These are phyloP conservation scores for Myrmecobius fasciatus DNA, from an alignment of 2,113 vertebrate species.

Conservation along the genomic window DNA sequence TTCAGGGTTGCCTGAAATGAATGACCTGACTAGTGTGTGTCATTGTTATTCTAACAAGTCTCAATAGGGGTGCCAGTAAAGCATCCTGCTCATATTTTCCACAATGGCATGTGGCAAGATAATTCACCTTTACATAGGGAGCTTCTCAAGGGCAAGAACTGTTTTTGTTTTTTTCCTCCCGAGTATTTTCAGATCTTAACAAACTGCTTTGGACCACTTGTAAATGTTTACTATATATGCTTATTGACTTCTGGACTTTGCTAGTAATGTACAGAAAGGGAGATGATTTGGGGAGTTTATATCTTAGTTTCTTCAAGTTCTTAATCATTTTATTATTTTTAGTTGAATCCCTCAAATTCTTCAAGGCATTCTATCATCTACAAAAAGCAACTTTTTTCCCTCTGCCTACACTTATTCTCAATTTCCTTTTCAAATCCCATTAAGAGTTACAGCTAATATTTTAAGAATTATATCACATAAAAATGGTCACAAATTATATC, in stretches of 20 bases:
- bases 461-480: not conserved
- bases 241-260: conserved; percentile 33
- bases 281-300: too few relatives aligned
- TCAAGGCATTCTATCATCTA: not conserved
- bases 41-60: too few relatives aligned
- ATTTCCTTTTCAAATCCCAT: not conserved
- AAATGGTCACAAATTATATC: not conserved
- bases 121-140: too few relatives aligned
- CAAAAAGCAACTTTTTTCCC: not conserved
- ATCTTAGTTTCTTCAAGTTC: too few relatives aligned
- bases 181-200: conserved; percentile 15
- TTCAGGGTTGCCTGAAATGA: too few relatives aligned
- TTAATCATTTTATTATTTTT: too few relatives aligned
- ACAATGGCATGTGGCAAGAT: too few relatives aligned
- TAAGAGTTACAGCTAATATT: not conserved
- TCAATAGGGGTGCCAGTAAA: too few relatives aligned
- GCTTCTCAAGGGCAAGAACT: too few relatives aligned
- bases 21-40: too few relatives aligned
- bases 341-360: too few relatives aligned
- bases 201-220: not conserved
- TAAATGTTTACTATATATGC: conserved; percentile 9
- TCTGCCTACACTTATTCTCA: not conserved
- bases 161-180: not conserved
- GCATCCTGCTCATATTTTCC: too few relatives aligned
- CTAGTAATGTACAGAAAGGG: not conserved